Conservation (phyloP, 1,140 invertebrate genomes). For the Polypedilum pembai region DNA sequence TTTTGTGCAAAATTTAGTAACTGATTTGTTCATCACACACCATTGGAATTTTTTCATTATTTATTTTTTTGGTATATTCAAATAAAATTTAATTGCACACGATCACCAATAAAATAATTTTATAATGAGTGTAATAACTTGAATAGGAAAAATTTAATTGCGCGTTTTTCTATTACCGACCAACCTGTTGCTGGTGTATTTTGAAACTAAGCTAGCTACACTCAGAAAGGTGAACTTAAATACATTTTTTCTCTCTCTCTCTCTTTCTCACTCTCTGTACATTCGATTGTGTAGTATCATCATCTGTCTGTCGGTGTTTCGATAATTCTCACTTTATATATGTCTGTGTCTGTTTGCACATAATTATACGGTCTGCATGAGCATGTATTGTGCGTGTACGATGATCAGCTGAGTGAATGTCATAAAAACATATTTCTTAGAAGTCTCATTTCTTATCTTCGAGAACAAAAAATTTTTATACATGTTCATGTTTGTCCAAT, state of each 20-base stretch:
- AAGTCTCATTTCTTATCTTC: too few species aligned
- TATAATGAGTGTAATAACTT: background rate
- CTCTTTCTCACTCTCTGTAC: background rate
- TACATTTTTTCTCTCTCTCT: background rate
- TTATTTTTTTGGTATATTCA: too few species aligned
- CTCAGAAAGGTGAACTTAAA: background rate
- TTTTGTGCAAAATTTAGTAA: background rate
- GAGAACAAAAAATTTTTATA: too few species aligned
- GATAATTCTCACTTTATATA: background rate
- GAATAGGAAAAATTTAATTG: background rate
- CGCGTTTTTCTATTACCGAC: background rate
- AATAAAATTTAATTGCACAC: too few species aligned
- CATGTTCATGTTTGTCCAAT: too few species aligned
- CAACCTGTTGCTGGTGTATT: slow-evolving; percentile 1
- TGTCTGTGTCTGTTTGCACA: background rate
- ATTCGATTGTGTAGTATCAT: background rate
- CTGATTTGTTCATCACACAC: background rate
- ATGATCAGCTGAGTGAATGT: background rate
- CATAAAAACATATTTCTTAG: background rate
- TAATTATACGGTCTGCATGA: background rate
- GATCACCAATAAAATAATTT: too few species aligned
- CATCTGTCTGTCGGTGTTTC: slow-evolving; percentile 3
- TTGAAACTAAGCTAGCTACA: background rate
- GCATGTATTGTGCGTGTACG: background rate
- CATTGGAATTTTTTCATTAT: too few species aligned